A percentile compares a stretch with the other conserved stretches of the same genome.
Evolutionary conservation across 1,140 invertebrate species (phyloP).

Genomic region (Rhopalosiphum maidis): DNA sequence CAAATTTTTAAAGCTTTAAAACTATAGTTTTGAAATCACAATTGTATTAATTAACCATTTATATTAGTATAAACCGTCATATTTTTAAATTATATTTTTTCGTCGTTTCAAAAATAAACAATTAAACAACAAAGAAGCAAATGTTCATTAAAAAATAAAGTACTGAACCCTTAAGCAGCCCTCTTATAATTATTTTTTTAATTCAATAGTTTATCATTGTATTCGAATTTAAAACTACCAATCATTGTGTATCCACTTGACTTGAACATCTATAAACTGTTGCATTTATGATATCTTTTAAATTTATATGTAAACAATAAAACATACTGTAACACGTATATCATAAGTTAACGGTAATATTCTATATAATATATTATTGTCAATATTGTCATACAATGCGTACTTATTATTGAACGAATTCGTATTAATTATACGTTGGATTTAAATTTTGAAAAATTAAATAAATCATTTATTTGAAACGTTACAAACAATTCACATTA

Average conservation of each 20-base stretch:
- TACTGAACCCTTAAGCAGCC: too few species aligned
- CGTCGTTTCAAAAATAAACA: too few species aligned
- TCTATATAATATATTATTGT: neutral
- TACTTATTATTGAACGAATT: too few species aligned
- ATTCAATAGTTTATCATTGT: neutral
- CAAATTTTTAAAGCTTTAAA: too few species aligned
- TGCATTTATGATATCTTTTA: neutral
- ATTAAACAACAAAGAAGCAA: neutral
- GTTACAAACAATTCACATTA: neutral
- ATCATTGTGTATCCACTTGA: neutral
- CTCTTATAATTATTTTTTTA: neutral
- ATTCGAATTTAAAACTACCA: neutral
- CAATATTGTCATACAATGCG: neutral
- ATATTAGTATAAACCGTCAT: too few species aligned
- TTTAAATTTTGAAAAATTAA: neutral
- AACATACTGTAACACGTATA: neutral
- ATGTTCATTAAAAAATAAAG: neutral
- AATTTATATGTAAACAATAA: neutral
- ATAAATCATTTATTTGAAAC: neutral
- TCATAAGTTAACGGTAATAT: neutral
- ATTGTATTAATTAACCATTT: too few species aligned
- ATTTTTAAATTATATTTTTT: too few species aligned
- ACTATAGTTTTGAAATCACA: too few species aligned
- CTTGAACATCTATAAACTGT: neutral
- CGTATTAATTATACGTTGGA: neutral